Percentiles rank a stretch among this genome's conserved stretches.
phyloP scores from a whole-genome alignment of 2,797 vertebrate genomes.

The Betta splendens region DNA sequence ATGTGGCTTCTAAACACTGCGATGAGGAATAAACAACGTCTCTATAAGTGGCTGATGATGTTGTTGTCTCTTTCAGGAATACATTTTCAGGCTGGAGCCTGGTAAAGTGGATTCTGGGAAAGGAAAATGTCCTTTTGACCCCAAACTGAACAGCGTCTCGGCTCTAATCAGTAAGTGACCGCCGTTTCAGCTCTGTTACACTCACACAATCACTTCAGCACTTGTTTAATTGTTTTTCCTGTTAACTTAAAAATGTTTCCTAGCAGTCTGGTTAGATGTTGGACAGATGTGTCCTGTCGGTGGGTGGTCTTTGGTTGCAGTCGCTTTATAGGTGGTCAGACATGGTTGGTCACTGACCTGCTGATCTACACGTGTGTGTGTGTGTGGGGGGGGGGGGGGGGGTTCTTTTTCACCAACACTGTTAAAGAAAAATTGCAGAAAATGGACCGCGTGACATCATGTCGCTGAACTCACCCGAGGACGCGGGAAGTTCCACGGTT shows the following conservation, averaged over 20 bases:
- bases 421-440: slow-evolving; percentile 21
- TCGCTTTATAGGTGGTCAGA: slow-evolving; percentile 65
- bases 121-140: slow-evolving; percentile 98
- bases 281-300: slow-evolving; percentile 12
- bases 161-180: slow-evolving; percentile 94
- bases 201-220: neutral
- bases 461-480: slow-evolving; percentile 25
- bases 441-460: slow-evolving; percentile 23
- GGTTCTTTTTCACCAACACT: slow-evolving; percentile 25
- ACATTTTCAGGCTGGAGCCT: slow-evolving; percentile 95
- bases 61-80: slow-evolving; percentile 86
- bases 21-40: too few relatives aligned
- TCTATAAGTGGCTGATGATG: slow-evolving; percentile 20
- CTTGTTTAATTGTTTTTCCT: neutral
- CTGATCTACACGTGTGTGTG: slow-evolving; percentile 15
- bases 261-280: slow-evolving; percentile 12
- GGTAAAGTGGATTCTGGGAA: slow-evolving; percentile 98
- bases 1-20: slow-evolving; percentile 30
- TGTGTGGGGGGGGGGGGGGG: slow-evolving; percentile 1
- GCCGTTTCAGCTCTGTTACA: neutral
- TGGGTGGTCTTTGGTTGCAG: slow-evolving; percentile 66
- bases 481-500: slow-evolving; percentile 51
- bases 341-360: slow-evolving; percentile 47
- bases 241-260: neutral
- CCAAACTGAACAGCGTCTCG: slow-evolving; percentile 97